Conservation (phyloP, 37 sponge, comb jelly and placozoan species). For the Hexactinellida sp. region DNA sequence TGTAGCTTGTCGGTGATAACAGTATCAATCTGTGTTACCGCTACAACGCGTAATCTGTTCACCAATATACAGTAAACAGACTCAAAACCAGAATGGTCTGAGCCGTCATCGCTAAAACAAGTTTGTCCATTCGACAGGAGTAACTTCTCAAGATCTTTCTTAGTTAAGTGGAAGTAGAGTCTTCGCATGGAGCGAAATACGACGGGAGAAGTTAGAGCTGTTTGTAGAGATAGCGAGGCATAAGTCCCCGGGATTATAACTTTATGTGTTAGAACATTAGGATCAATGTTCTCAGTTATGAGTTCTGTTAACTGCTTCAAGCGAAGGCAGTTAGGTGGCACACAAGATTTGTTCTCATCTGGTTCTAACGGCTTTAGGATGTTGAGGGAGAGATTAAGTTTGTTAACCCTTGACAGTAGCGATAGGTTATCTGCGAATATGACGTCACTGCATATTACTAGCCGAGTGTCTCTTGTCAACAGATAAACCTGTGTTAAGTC, state of each 20-base stretch:
- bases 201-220: not conserved
- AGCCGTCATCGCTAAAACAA: not conserved
- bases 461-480: not conserved
- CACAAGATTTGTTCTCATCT: slow-evolving; percentile 4
- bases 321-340: not conserved
- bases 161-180: not conserved
- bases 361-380: not conserved
- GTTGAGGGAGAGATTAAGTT: not conserved
- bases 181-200: not conserved
- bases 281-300: not conserved
- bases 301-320: not conserved
- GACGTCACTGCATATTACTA: not conserved
- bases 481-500: not conserved
- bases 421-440: not conserved
- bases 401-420: not conserved
- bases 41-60: not conserved
- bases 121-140: not conserved
- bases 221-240: not conserved
- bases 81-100: not conserved
- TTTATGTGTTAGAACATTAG: not conserved
- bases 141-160: not conserved
- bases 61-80: not conserved
- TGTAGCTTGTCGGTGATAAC: not conserved
- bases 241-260: not conserved
- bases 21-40: not conserved